Percentiles rank a stretch among this genome's conserved stretches.
Evolutionary conservation across 2,888 invertebrate species (phyloP).

Genomic region (Cephus rjabovi): DNA sequence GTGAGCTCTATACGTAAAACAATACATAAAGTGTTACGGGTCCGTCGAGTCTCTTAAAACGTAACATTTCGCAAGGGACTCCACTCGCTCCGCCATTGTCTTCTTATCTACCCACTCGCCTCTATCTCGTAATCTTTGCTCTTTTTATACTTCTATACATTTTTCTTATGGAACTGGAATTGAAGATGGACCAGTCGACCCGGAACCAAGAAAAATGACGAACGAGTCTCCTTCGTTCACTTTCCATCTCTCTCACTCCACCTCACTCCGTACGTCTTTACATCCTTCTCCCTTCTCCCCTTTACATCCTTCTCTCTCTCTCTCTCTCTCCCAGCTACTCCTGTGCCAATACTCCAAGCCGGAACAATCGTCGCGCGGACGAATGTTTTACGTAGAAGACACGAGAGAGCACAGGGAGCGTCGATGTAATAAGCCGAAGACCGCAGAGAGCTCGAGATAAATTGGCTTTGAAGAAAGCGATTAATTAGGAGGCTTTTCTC

Average conservation of each 20-base stretch:
- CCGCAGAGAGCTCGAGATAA: not conserved
- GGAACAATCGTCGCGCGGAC: not conserved
- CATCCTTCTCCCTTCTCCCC: too few species aligned
- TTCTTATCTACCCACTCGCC: not conserved
- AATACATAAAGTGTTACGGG: not conserved
- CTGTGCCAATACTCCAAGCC: not conserved
- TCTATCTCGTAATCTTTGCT: not conserved
- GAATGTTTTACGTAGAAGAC: not conserved
- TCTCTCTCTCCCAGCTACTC: not conserved
- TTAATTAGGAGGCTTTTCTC: not conserved
- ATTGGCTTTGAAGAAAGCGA: not conserved
- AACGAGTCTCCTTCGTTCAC: conserved; percentile 20
- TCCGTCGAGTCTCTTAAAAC: not conserved
- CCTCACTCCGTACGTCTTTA: conserved; percentile 15
- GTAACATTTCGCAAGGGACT: not conserved
- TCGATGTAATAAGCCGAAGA: not conserved
- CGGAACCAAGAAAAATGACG: not conserved
- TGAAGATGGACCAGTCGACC: not conserved
- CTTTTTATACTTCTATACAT: not conserved
- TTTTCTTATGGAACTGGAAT: not conserved
- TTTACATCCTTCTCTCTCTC: not conserved
- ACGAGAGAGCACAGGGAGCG: not conserved
- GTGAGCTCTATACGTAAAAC: not conserved
- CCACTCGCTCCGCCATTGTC: not conserved
- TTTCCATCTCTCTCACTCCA: conserved; percentile 16